Evolutionary conservation across 2,113 vertebrate species (phyloP).

Genomic region (Morone chrysops): DNA sequence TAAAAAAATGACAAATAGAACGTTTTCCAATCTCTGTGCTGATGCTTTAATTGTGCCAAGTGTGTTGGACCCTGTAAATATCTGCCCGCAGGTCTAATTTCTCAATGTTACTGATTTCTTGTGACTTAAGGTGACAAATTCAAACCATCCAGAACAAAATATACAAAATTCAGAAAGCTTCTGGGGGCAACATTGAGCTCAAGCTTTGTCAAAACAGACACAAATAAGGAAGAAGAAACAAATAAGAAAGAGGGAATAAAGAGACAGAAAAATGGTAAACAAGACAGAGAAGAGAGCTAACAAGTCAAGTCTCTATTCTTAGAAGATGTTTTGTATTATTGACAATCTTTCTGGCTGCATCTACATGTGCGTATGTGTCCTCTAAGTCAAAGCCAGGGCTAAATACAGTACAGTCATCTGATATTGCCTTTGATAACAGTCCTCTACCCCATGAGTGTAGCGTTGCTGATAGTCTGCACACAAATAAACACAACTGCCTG

Average conservation of each 20-base stretch:
- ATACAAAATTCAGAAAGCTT: fast-evolving
- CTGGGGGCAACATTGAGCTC: not conserved
- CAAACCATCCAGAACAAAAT: conserved; percentile 6
- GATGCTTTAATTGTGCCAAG: no score
- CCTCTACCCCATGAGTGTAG: conserved; percentile 15
- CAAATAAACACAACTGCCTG: not conserved
- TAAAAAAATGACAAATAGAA: no score
- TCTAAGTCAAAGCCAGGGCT: conserved; percentile 35
- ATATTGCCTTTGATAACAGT: conserved; percentile 57
- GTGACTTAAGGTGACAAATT: not conserved
- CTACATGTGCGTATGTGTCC: conserved; percentile 30
- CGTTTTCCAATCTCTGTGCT: no score
- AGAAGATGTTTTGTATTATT: conserved; percentile 41
- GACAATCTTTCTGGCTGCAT: conserved; percentile 23
- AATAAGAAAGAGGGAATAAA: not conserved
- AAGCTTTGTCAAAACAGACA: not conserved
- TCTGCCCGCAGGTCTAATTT: no score
- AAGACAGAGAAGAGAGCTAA: not conserved
- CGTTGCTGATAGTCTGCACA: conserved; percentile 6
- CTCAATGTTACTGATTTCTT: not conserved
- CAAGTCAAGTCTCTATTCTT: conserved; percentile 35
- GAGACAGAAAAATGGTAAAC: not conserved
- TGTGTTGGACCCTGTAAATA: no score
- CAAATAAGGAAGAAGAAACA: not conserved
- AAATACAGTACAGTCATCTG: conserved; percentile 51